Base-by-base conservation (phyloP, 1,140 invertebrate genomes). In the Oreohelix idahoensis region DNA sequence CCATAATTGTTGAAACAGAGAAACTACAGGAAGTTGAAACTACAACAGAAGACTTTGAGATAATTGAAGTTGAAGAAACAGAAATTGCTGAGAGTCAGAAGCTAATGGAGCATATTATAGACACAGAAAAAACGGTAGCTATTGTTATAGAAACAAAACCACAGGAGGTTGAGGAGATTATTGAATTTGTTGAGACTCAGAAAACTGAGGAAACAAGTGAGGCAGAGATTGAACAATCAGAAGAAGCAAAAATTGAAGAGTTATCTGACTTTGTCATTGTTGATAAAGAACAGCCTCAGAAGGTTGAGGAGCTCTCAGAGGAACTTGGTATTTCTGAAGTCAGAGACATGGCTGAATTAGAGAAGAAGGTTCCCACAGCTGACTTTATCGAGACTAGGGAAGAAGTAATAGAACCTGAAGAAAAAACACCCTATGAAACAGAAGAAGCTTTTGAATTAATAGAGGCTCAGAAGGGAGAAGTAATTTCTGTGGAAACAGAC, bases 51-150 rank as follows among this genome's bases (percentile, higher is more conserved):
- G 83, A 66, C 23, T 32, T 53, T 35, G 77, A 87, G 23, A 66
- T 86, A 70, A 78, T 83, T 51, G 26, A 70, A 49, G 83, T 81
- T 42, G 83, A 85, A 58, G 77, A 84, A 83, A 82, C 84, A n/a
- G 32, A 38, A 5, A 74, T 81, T 35, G 84, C 73, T 58, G 71
- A 82, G 73, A 82, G 75, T n/a, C 70, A 83, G 69, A 69, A 83
- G 0, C 45, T 71, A 23, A 77, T 73, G 42, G 81, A 82, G 20
- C 42, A 84, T 73, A 84, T 77, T 26, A 42, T 83, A 42, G 84
- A 83, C 26, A 78, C 66, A 49, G 74, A 83, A 17, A 70, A 78
- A 80, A 71, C 83, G 51, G 83, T 66, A 29, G 29, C 83, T 53
- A 42, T 66, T 38, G 76, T 82, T 51, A 58, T 73, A 51, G 73